Base-by-base conservation (phyloP, 2,113 vertebrate species). In the Anas platyrhynchos region DNA sequence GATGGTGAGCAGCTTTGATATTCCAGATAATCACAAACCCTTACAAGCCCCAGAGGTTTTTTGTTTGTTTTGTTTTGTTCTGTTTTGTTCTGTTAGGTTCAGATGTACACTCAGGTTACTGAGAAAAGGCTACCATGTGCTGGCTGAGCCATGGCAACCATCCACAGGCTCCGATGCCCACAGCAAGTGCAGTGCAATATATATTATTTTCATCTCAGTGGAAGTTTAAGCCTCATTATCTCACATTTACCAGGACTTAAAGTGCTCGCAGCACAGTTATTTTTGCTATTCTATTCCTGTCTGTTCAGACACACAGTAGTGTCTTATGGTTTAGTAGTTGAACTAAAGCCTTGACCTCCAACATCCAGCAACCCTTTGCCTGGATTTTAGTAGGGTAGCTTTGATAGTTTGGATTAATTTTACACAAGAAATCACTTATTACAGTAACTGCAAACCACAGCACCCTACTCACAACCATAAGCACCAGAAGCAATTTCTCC, bases 201-300 rank as follows among this genome's bases (percentile, higher is more conserved):
- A 48, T 74, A 15, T 83, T 55, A 66, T 58, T 88, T 91, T 77
- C 59, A 93, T 67, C 63, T 80, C 68, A 54, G n/a, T 41, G n/a
- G 46, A 93, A 77, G n/a, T 34, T 94, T 86, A 90, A 81, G 31
- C 16, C n/a, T 94, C 55, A 71, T 94, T 94, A 86, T 74, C 41
- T 88, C 55, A 63, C 36, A 46, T 41, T 83, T 83, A 58, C 18
- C 25, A 67, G 67, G 55, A 77, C 26, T 79, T 69, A 73, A 18
- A 83, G 10, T 46, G 15, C 44, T 96, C 59, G 63, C n/a, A 90
- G 8, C 44, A 56, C 22, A 77, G 59, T 77, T 54, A 80, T 86
- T 95, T 80, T 65, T 88, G 50, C 27, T 58, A 46, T 38, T 87
- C 26, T 83, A 31, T 25, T 86, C 44, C 67, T 72, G 10, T 21